phyloP scores from a whole-genome alignment of 2,888 invertebrate species.

The Tetramorium bicarinatum region DNA sequence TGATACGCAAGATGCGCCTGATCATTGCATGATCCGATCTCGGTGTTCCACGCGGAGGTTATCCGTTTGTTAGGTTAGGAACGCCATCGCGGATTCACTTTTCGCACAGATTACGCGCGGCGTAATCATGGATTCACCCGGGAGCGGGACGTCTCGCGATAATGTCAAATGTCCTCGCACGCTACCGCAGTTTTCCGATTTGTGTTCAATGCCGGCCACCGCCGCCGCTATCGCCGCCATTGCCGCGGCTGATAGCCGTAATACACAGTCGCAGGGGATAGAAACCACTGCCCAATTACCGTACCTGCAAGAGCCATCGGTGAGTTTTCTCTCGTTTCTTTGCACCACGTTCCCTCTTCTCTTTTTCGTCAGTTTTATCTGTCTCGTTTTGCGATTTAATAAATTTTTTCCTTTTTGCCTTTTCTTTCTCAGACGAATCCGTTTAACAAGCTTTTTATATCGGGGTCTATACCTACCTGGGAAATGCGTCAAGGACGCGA shows the following conservation, averaged over 20 bases:
- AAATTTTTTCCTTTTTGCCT: background rate
- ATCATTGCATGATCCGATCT: background rate
- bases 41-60: background rate
- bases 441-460: background rate
- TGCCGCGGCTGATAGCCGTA: conserved; percentile 65
- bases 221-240: conserved; percentile 72
- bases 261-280: conserved; percentile 74
- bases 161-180: conserved; percentile 67
- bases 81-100: conserved; percentile 37
- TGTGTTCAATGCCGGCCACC: conserved; percentile 77
- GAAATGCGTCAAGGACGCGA: background rate
- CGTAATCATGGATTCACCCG: conserved; percentile 82
- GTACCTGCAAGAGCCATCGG: background rate
- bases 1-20: background rate
- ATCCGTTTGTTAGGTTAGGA: conserved; percentile 50
- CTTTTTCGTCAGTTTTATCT: background rate
- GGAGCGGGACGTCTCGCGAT: conserved; percentile 63
- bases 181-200: conserved; percentile 84
- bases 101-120: background rate
- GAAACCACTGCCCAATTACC: conserved; percentile 78
- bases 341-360: too few relatives aligned
- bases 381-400: conserved; percentile 40
- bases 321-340: background rate
- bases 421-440: conserved; percentile 15
- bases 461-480: background rate